These are phyloP conservation scores for Hozukius guyotensis DNA, from an alignment of 2,797 vertebrate genomes.

Conservation along the genomic window DNA sequence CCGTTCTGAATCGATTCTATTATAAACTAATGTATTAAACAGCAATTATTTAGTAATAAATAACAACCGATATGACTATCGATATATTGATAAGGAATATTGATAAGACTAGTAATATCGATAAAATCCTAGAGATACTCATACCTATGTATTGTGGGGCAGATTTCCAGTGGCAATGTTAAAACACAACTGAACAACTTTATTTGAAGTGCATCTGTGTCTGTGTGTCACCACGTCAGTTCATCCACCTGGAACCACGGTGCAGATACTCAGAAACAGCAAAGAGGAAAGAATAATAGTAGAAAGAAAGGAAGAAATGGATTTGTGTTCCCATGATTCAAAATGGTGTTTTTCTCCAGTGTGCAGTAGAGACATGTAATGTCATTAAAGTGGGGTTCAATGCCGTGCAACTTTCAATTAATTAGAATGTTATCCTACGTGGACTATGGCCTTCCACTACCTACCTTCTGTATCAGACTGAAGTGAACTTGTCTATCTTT, in stretches of 20 bases:
- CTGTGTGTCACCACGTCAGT: neutral
- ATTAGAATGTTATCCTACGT: neutral
- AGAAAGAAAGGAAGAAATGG: neutral
- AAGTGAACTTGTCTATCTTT: neutral
- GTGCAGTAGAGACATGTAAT: too few relatives aligned
- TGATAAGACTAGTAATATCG: too few relatives aligned
- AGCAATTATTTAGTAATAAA: neutral
- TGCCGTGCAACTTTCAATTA: neutral
- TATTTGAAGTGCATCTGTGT: neutral
- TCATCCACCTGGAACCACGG: neutral
- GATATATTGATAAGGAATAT: neutral
- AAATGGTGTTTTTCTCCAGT: neutral
- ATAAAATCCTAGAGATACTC: neutral
- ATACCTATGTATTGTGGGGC: neutral
- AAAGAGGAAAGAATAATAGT: too few relatives aligned
- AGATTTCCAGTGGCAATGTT: neutral
- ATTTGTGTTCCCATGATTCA: neutral
- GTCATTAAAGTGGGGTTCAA: neutral
- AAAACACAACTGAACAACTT: neutral
- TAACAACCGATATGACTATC: neutral
- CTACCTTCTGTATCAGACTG: neutral
- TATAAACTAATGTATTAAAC: neutral
- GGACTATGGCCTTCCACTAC: neutral
- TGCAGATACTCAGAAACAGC: too few relatives aligned
- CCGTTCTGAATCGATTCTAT: neutral